These are phyloP conservation scores for Phenganax marumi DNA, from an alignment of 92 coral and sea anemone genomes.

Conservation along the genomic window DNA sequence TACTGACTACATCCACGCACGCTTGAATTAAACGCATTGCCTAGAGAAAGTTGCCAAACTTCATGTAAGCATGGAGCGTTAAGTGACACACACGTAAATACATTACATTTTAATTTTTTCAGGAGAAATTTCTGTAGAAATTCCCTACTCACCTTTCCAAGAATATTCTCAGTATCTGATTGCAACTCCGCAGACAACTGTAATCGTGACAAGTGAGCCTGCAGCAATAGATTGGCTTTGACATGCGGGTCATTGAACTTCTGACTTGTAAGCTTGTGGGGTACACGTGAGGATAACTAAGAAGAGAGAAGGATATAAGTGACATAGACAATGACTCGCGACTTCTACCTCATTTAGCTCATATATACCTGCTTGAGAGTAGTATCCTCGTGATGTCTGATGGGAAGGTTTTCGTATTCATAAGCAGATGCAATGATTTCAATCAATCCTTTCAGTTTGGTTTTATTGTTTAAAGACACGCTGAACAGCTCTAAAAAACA, in stretches of 20 bases:
- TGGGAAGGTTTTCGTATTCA: conserved; percentile 92
- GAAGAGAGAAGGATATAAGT: not conserved
- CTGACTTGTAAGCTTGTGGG: conserved; percentile 84
- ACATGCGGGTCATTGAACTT: conserved; percentile 98
- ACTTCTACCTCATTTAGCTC: not conserved
- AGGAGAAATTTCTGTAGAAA: not conserved
- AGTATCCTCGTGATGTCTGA: conserved; percentile 97
- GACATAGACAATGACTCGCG: not conserved
- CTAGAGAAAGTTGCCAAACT: conserved; percentile 39
- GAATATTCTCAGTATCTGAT: conserved; percentile 91
- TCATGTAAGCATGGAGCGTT: no score
- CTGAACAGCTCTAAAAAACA: conserved; percentile 78
- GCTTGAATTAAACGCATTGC: conserved; percentile 98
- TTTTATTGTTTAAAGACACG: conserved; percentile 91
- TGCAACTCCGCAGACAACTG: conserved; percentile 96
- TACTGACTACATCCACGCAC: conserved; percentile 95
- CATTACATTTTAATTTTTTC: no score
- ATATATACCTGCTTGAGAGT: conserved; percentile 86
- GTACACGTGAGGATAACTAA: conserved; percentile 83
- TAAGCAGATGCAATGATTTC: conserved; percentile 96
- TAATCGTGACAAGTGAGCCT: conserved; percentile 94
- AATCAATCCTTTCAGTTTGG: conserved; percentile 90
- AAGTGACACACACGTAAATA: no score
- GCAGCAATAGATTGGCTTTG: conserved; percentile 91
- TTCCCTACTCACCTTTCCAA: conserved; percentile 66